These are phyloP conservation scores for Sycobia sp. DNA, from an alignment of 1,140 invertebrate genomes.

Conservation along the genomic window DNA sequence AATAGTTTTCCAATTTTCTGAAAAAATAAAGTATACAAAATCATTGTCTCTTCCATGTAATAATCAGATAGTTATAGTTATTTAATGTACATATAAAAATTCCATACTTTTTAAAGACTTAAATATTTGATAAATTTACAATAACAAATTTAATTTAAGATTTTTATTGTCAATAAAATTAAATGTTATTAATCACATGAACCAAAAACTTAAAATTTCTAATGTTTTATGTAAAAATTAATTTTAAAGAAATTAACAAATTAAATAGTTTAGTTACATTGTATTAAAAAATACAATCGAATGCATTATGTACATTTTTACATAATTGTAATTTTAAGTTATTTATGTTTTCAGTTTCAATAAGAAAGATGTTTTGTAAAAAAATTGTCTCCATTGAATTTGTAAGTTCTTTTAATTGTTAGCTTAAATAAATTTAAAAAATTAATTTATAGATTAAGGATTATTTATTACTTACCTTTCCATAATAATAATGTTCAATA, in stretches of 20 bases:
- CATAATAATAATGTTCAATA: neutral
- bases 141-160: conserved; percentile 9
- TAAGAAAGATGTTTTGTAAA: conserved; percentile 13
- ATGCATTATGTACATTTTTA: conserved; percentile 22
- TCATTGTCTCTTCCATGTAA: conserved; percentile 22
- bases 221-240: neutral
- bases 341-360: conserved; percentile 20
- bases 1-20: conserved; percentile 7
- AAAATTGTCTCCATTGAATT: conserved; percentile 4
- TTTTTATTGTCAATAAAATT: neutral
- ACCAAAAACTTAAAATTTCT: neutral
- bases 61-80: conserved; percentile 2
- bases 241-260: too few relatives aligned
- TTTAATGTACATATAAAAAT: conserved; percentile 21
- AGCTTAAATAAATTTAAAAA: conserved; percentile 22
- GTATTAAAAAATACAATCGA: neutral
- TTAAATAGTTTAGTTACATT: conserved; percentile 1
- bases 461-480: conserved; percentile 12
- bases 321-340: conserved; percentile 7
- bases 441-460: neutral
- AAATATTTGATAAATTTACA: conserved; percentile 2
- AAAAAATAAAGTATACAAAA: conserved; percentile 8
- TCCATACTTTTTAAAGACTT: conserved; percentile 7
- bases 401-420: conserved; percentile 20
- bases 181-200: neutral